phyloP scores from a whole-genome alignment of 2,797 vertebrate species.

The Xyrichtys novacula region DNA sequence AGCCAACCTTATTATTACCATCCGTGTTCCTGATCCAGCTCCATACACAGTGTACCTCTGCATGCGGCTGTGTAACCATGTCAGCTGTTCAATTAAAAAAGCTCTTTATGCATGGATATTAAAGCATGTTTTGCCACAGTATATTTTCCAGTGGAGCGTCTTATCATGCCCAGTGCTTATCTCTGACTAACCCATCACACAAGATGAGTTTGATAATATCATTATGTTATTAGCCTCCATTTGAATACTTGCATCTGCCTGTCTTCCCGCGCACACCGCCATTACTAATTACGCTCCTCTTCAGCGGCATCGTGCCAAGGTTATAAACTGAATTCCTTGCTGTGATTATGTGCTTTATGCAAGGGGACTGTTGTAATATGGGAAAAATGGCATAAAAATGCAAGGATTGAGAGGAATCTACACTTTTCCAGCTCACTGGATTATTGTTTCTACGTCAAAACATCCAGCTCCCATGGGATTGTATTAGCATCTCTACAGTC shows the following conservation, averaged over 20 bases:
- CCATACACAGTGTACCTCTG: conserved; percentile 51
- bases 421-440: conserved; percentile 32
- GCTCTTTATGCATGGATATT: conserved; percentile 68
- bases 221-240: conserved; percentile 69
- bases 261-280: conserved; percentile 60
- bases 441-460: conserved; percentile 47
- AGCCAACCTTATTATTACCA: conserved; percentile 34
- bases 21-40: conserved; percentile 60
- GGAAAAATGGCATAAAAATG: conserved; percentile 79
- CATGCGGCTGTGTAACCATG: conserved; percentile 63
- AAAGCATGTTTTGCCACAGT: conserved; percentile 67
- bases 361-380: conserved; percentile 79
- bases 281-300: conserved; percentile 66
- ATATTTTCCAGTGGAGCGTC: conserved; percentile 60
- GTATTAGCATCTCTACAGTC: conserved; percentile 52
- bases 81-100: conserved; percentile 47
- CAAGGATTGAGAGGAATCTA: conserved; percentile 60
- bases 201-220: conserved; percentile 73
- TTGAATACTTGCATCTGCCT: conserved; percentile 69
- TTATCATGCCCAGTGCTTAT: conserved; percentile 59
- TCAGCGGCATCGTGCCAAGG: conserved; percentile 60
- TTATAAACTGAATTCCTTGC: conserved; percentile 52
- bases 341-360: conserved; percentile 67
- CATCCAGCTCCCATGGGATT: conserved; percentile 50
- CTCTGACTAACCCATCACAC: conserved; percentile 73